Evolutionary conservation across 2,888 invertebrate genomes (phyloP), one percentile per base, ranked within the genome.

Genomic region (Drosophila mulleri): DNA sequence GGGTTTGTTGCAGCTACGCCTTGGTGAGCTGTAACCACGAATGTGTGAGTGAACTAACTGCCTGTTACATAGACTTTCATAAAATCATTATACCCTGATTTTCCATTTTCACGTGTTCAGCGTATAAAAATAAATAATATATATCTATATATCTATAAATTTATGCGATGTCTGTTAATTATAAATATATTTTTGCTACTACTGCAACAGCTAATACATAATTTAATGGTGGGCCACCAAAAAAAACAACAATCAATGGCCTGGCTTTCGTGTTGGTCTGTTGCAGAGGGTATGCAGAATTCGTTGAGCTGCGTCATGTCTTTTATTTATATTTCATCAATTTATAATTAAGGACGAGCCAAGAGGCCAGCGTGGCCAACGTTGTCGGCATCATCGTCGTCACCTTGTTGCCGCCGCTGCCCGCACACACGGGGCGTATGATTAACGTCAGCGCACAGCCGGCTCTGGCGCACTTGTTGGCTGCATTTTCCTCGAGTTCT

Each of bases 301-400:
- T 62, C 61, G 50, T 11, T 16, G 35, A 16, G 52, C 52, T 53
- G 35, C 35, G 35, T 35, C 52, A 67, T 50, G 23, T 16, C 37
- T 53, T 16, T 23, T 39, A 39, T 58, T 64, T 68, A 85, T 78
- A 80, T 85, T 80, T 77, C 75, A 84, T 80, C 81, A 89, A 89
- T 83, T 88, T 75, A 68, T 80, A 88, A 81, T 90, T 90, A 89
- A 90, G 90, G 90, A 90, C 84, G 78, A 78, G 79, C 68, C 72
- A 68, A 75, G 76, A 85, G 75, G 83, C 80, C 83, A 80, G 44
- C 23, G 80, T 26, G 53, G 42, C 82, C 84, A 85, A 83, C 86
- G 87, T 73, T 72, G 83, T 77, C 67, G 63, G 69, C 83, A 69
- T 60, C 67, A 70, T 47, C 58, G 67, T 69, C 62, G 71, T 72